A percentile compares a stretch with the other conserved stretches of the same genome.
Conservation (phyloP, 2,113 vertebrate genomes). For the Pholis gunnellus region DNA sequence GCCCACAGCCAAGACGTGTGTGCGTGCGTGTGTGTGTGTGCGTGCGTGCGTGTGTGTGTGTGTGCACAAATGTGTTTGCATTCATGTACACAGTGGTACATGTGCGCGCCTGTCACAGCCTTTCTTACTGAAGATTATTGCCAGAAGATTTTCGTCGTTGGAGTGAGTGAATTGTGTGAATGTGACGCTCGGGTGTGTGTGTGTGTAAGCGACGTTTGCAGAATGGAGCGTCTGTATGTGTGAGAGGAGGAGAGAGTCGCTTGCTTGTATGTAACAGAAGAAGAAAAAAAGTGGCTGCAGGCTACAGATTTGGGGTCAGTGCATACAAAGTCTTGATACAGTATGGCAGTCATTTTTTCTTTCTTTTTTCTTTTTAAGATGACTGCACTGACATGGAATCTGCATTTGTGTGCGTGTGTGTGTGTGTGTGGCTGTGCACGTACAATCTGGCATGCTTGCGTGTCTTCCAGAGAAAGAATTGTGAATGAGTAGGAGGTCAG, state of each 20-base stretch:
- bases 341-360: slow-evolving; percentile 35
- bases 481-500: slow-evolving; percentile 36
- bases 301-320: slow-evolving; percentile 71
- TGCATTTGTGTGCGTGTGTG: not conserved
- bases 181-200: slow-evolving; percentile 37
- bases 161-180: slow-evolving; percentile 38
- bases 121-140: slow-evolving; percentile 46
- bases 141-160: slow-evolving; percentile 32
- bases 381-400: slow-evolving; percentile 20
- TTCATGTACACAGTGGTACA: slow-evolving; percentile 24
- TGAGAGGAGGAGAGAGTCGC: slow-evolving; percentile 24
- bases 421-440: slow-evolving; percentile 23
- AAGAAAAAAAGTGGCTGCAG: slow-evolving; percentile 54
- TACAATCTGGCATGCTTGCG: slow-evolving; percentile 16
- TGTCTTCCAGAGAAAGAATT: slow-evolving; percentile 23
- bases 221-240: slow-evolving; percentile 20
- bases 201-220: slow-evolving; percentile 34
- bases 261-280: slow-evolving; percentile 35
- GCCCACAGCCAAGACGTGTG: slow-evolving; percentile 64
- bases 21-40: slow-evolving; percentile 30
- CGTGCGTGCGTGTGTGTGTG: slow-evolving; percentile 34
- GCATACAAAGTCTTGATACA: slow-evolving; percentile 57
- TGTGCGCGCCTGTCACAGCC: slow-evolving; percentile 30
- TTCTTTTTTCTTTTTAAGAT: slow-evolving; percentile 29
- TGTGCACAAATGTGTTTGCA: not conserved